Evolutionary conservation across 1,140 invertebrate genomes (phyloP).

Genomic region (Archivesica marissinica): DNA sequence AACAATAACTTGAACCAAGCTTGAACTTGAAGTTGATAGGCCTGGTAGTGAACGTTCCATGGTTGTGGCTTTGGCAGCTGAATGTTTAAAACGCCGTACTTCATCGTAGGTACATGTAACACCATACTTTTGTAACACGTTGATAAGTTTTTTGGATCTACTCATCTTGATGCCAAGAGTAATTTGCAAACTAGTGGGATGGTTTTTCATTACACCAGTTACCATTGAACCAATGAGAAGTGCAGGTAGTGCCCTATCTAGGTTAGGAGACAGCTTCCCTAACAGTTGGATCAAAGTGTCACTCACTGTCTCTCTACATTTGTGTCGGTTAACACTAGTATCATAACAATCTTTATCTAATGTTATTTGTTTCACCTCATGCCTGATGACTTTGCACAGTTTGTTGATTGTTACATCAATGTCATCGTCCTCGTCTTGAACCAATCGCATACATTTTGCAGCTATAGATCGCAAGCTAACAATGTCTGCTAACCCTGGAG

Average conservation of each 20-base stretch:
- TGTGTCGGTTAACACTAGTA: background rate
- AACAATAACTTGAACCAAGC: constrained; percentile 52
- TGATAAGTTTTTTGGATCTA: constrained; percentile 40
- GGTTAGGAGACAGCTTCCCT: background rate
- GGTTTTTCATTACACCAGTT: constrained; percentile 47
- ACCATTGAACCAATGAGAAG: constrained; percentile 63
- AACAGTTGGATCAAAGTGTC: background rate
- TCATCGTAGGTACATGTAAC: constrained; percentile 66
- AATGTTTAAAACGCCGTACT: constrained; percentile 62
- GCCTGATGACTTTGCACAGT: background rate
- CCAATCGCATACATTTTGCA: background rate
- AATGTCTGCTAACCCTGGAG: constrained; percentile 46
- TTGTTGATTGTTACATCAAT: background rate
- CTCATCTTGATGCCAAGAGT: constrained; percentile 54
- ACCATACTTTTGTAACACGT: constrained; percentile 47
- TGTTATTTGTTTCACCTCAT: background rate
- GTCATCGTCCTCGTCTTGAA: constrained; percentile 44
- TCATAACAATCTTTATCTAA: background rate
- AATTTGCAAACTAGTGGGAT: constrained; percentile 54
- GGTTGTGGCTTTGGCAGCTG: constrained; percentile 48
- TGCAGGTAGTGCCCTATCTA: constrained; percentile 39
- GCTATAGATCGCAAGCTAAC: constrained; percentile 35
- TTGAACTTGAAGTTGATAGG: background rate
- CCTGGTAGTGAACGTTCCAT: background rate
- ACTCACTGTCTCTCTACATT: background rate